A percentile compares a stretch with the other conserved stretches of the same genome.
phyloP scores from a whole-genome alignment of 2,888 invertebrate genomes.

The Acronicta aceris region DNA sequence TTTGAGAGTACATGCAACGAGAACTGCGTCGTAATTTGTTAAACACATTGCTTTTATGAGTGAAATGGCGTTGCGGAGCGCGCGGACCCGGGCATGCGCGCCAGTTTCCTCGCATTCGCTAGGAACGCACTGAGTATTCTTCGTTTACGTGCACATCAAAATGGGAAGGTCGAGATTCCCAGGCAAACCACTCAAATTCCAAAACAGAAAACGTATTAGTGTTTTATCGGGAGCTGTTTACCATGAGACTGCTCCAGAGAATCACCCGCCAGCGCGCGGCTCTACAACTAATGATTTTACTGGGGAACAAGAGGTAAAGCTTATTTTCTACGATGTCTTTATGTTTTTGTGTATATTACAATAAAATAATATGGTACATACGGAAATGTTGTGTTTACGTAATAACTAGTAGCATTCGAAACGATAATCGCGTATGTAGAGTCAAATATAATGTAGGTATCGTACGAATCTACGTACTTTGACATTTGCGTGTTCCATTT shows the following conservation, averaged over 20 bases:
- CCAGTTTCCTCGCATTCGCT: constrained; percentile 85
- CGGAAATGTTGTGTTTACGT: constrained; percentile 85
- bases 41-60: constrained; percentile 88
- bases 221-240: constrained; percentile 91
- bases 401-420: constrained; percentile 76
- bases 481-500: constrained; percentile 76
- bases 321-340: constrained; percentile 60
- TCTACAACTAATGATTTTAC: constrained; percentile 82
- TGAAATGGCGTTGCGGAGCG: constrained; percentile 89
- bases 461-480: constrained; percentile 65
- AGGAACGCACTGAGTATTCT: constrained; percentile 88
- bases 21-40: constrained; percentile 87
- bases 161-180: constrained; percentile 96
- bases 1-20: constrained; percentile 79
- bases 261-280: constrained; percentile 82
- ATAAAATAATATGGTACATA: constrained; percentile 65
- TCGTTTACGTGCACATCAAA: constrained; percentile 89
- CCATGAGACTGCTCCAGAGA: constrained; percentile 84
- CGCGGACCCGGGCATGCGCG: constrained; percentile 89
- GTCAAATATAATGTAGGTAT: constrained; percentile 63
- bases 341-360: constrained; percentile 62
- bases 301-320: constrained; percentile 87
- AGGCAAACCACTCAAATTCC: constrained; percentile 96
- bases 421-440: constrained; percentile 67
- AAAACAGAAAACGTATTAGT: constrained; percentile 95